Base-by-base conservation (phyloP, 1,140 invertebrate species). In the Brachionus koreanus region DNA sequence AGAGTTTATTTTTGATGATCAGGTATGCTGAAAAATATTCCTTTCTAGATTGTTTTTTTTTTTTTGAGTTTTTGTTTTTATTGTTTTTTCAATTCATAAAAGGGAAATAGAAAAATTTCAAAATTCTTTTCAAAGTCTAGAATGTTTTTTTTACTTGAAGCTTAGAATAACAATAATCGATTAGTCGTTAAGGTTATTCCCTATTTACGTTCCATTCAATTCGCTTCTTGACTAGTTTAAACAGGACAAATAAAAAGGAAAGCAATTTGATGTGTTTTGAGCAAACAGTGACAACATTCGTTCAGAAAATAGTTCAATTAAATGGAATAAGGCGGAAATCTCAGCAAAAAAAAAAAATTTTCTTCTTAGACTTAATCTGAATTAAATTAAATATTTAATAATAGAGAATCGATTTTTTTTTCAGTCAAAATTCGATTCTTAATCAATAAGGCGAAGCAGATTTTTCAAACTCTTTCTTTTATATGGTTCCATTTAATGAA, bases 141-240 rank as follows among this genome's bases (percentile, higher is more conserved):
- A 39, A 19, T 69, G 65, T 69, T 69, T 39, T 69, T 69, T 69
- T 69, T 69, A 69, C 65, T 69, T 16, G 6, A 69, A 69, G 65
- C 65, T 69, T 37, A 69, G n/a, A 69, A 69, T 69, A 69, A 69
- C 65, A 69, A 69, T 69, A 69, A 69, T 69, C 65, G 65, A 69
- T 69, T 69, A 69, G 65, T 69, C 65, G 65, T 69, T 69, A 69
- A 69, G 65, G 65, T 69, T 69, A 69, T 69, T 69, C 65, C 16
- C 35, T 16, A 19, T 69, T 37, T 69, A 9, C 35, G 16, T 39
- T 69, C 35, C 65, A 65, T 33, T 65, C 65, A 37, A 69, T 19
- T 69, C 37, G 33, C 37, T 69, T 65, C 63, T 65, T 69, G 65
- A 69, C 65, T 39, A 69, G 37, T 69, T 69, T 39, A 23, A 35